These are phyloP conservation scores for Andrena bicolor DNA, from an alignment of 2,888 invertebrate genomes.

Conservation along the genomic window DNA sequence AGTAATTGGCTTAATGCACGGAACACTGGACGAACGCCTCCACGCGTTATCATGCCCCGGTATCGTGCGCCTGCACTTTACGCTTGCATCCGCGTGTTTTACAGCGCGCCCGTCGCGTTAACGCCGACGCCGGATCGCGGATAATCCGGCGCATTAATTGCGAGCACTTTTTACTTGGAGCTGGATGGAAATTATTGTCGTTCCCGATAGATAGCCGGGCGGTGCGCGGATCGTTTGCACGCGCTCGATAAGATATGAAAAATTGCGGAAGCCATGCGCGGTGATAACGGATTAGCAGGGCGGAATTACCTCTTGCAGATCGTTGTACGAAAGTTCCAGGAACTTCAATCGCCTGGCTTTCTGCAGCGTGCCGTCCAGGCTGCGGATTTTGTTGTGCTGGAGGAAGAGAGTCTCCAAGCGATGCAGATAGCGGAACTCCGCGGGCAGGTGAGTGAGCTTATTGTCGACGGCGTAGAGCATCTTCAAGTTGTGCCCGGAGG, in stretches of 20 bases:
- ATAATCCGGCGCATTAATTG: slow-evolving; percentile 12
- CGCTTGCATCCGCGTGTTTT: slow-evolving; percentile 36
- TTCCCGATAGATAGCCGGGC: neutral
- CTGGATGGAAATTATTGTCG: neutral
- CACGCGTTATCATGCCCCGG: slow-evolving; percentile 56
- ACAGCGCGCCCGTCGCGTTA: neutral
- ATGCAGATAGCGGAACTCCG: slow-evolving; percentile 89
- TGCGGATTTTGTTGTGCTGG: slow-evolving; percentile 90
- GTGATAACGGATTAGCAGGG: neutral
- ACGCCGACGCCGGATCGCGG: slow-evolving; percentile 4
- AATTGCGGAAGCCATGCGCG: slow-evolving; percentile 1
- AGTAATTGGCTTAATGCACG: slow-evolving; percentile 77
- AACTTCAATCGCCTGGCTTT: slow-evolving; percentile 89
- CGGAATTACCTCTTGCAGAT: slow-evolving; percentile 88
- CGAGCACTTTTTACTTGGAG: neutral
- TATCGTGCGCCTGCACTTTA: slow-evolving; percentile 53
- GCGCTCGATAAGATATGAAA: neutral
- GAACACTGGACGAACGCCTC: slow-evolving; percentile 74
- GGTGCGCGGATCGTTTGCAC: neutral
- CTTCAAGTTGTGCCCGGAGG: slow-evolving; percentile 88
- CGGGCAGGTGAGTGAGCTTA: slow-evolving; percentile 89
- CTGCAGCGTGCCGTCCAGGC: slow-evolving; percentile 90
- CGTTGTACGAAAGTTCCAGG: slow-evolving; percentile 90
- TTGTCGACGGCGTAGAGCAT: slow-evolving; percentile 92
- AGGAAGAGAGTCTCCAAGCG: slow-evolving; percentile 90